A percentile compares a stretch with the other conserved stretches of the same genome.
phyloP scores from a whole-genome alignment of 1,140 invertebrate species.

The Whitmania pigra region DNA sequence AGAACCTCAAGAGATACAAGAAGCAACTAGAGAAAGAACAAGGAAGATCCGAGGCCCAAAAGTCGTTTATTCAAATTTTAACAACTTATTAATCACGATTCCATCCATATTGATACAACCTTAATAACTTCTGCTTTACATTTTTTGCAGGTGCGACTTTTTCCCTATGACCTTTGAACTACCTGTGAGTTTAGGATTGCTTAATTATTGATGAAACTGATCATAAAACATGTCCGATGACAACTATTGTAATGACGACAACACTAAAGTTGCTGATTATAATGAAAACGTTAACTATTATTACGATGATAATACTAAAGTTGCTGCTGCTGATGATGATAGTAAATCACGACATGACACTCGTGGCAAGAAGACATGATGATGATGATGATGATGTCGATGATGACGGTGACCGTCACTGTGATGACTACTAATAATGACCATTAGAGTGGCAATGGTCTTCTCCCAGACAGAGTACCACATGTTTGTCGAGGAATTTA shows the following conservation, averaged over 20 bases:
- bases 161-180: slow-evolving; percentile 45
- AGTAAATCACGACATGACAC: too few species aligned
- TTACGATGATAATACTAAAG: too few species aligned
- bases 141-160: slow-evolving; percentile 39
- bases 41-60: slow-evolving; percentile 36
- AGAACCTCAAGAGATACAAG: slow-evolving; percentile 43
- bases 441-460: too few species aligned
- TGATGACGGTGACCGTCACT: too few species aligned
- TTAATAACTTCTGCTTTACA: slow-evolving; percentile 2
- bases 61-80: slow-evolving; percentile 25
- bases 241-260: too few species aligned
- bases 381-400: too few species aligned
- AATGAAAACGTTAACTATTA: too few species aligned
- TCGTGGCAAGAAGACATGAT: too few species aligned
- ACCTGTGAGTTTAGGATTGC: slow-evolving; percentile 36
- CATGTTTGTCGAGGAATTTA: slow-evolving; percentile 47
- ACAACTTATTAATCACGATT: slow-evolving; percentile 5
- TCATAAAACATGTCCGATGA: too few species aligned
- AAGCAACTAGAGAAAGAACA: slow-evolving; percentile 41
- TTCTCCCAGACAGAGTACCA: slow-evolving; percentile 42
- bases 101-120: neutral
- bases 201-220: neutral
- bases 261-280: too few species aligned
- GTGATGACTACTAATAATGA: too few species aligned
- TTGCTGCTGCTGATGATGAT: too few species aligned